Conservation (phyloP, 1,140 invertebrate species). For the Drosophila ironensis region DNA sequence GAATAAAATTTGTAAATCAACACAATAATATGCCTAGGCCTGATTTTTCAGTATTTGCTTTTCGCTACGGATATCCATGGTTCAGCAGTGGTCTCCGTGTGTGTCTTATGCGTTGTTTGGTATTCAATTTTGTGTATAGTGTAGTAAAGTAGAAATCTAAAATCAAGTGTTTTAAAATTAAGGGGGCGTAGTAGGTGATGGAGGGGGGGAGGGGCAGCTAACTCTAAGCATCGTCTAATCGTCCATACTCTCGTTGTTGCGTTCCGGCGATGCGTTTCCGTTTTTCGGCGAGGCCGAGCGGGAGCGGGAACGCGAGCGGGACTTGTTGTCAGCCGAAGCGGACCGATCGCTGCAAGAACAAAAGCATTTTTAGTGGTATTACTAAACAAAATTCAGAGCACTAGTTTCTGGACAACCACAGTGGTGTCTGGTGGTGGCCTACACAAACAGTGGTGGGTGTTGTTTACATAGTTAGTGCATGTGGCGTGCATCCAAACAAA, state of each 20-base stretch:
- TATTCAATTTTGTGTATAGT: too few relatives aligned
- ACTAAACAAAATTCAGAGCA: too few relatives aligned
- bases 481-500: constrained; percentile 71
- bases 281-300: constrained; percentile 82
- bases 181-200: too few relatives aligned
- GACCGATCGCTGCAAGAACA: constrained; percentile 82
- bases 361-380: constrained; percentile 17
- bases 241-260: constrained; percentile 78
- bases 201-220: too few relatives aligned
- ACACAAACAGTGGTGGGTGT: constrained; percentile 23
- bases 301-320: constrained; percentile 82
- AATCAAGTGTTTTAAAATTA: constrained; percentile 72
- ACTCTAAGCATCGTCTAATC: constrained; percentile 79
- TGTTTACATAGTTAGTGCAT: too few relatives aligned
- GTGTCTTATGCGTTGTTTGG: constrained; percentile 19
- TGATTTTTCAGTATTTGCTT: constrained; percentile 15
- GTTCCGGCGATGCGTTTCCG: constrained; percentile 81
- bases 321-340: constrained; percentile 80
- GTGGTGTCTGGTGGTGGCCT: constrained; percentile 36
- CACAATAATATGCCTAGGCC: too few relatives aligned
- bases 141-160: constrained; percentile 68
- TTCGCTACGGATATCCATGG: constrained; percentile 7
- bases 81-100: constrained; percentile 65
- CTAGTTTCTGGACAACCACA: constrained; percentile 45
- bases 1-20: too few relatives aligned